These are phyloP conservation scores for Orthonevra nobilis DNA, from an alignment of 2,888 invertebrate species.

Conservation along the genomic window DNA sequence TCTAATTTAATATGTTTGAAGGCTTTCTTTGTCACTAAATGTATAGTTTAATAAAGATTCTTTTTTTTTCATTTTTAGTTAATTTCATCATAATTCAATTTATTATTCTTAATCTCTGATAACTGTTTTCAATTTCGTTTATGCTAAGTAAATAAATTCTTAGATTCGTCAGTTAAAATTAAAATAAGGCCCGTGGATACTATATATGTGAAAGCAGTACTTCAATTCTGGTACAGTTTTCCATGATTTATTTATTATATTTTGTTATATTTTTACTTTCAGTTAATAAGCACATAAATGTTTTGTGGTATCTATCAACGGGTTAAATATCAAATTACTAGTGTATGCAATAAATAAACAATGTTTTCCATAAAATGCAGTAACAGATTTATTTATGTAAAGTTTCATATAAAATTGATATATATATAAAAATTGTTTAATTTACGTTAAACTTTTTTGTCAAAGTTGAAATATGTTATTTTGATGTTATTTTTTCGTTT, in stretches of 20 bases:
- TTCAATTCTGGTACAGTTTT: slow-evolving; percentile 53
- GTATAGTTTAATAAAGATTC: slow-evolving; percentile 60
- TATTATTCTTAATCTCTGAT: slow-evolving; percentile 28
- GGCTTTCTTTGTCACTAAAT: slow-evolving; percentile 48
- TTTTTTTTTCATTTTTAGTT: slow-evolving; percentile 32
- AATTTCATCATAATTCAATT: slow-evolving; percentile 1
- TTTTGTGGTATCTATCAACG: slow-evolving; percentile 37
- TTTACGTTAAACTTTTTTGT: slow-evolving; percentile 22
- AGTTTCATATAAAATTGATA: slow-evolving; percentile 58
- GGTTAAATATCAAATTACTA: slow-evolving; percentile 24
- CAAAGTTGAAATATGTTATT: slow-evolving; percentile 28
- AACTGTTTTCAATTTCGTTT: slow-evolving; percentile 63
- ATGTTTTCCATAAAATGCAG: slow-evolving; percentile 42
- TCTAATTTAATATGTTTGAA: slow-evolving; percentile 56
- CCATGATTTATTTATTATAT: slow-evolving; percentile 16
- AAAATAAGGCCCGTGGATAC: slow-evolving; percentile 80
- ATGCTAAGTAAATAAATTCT: slow-evolving; percentile 69
- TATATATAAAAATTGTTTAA: slow-evolving; percentile 12
- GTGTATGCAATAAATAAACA: slow-evolving; percentile 7
- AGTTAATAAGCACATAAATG: slow-evolving; percentile 35
- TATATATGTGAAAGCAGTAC: slow-evolving; percentile 76
- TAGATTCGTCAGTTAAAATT: slow-evolving; percentile 67
- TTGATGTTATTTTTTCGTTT: slow-evolving; percentile 11
- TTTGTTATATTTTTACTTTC: too few relatives aligned
- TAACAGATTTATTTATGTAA: slow-evolving; percentile 48